phyloP scores from a whole-genome alignment of 2,888 invertebrate genomes.

The Catocala sponsa region DNA sequence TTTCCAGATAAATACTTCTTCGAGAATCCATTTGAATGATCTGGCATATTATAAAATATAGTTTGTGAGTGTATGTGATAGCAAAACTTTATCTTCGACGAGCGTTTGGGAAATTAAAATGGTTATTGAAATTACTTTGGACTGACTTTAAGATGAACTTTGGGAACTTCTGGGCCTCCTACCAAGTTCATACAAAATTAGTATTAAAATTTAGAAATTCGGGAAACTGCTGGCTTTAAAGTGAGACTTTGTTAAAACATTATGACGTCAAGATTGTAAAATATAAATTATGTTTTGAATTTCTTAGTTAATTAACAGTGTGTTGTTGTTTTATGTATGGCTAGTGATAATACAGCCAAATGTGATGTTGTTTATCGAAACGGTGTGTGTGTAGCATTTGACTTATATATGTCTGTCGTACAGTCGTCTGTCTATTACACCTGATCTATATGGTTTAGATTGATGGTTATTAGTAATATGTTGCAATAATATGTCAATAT shows the following conservation, averaged over 20 bases:
- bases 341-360: too few species aligned
- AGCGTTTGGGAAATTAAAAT: conserved; percentile 45
- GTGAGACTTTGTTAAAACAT: conserved; percentile 29
- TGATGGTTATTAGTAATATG: too few species aligned
- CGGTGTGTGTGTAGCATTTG: too few species aligned
- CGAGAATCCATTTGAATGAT: not conserved
- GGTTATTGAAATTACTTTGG: conserved; percentile 48
- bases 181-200: conserved; percentile 31
- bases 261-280: conserved; percentile 3
- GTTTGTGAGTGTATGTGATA: conserved; percentile 31
- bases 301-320: not conserved
- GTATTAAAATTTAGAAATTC: conserved; percentile 38
- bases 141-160: conserved; percentile 41
- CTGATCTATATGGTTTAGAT: too few species aligned
- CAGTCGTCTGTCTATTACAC: too few species aligned
- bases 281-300: not conserved
- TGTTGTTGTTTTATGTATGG: not conserved
- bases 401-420: too few species aligned
- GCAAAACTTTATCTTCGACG: conserved; percentile 35
- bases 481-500: too few species aligned
- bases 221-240: conserved; percentile 18
- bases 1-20: not conserved
- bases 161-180: conserved; percentile 24
- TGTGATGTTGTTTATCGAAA: too few species aligned
- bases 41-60: conserved; percentile 23